Conservation (phyloP, 2,113 vertebrate genomes). For the Apistogramma diplotaenia region DNA sequence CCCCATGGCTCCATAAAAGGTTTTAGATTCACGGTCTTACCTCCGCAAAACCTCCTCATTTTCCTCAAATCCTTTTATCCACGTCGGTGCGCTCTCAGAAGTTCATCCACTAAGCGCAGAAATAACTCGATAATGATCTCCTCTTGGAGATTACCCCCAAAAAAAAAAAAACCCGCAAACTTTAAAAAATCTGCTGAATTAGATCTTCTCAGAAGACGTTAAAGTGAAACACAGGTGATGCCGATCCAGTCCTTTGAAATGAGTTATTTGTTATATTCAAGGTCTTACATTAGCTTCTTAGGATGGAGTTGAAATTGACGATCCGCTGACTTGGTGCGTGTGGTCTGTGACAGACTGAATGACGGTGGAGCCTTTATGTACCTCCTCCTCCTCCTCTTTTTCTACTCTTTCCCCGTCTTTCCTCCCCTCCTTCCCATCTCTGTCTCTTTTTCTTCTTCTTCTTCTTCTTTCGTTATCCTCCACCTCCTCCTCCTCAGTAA, state of each 20-base stretch:
- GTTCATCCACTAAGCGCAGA: slow-evolving; percentile 21
- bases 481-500: slow-evolving; percentile 57
- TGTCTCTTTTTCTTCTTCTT: slow-evolving; percentile 26
- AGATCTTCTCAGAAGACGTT: not conserved
- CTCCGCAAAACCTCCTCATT: slow-evolving; percentile 51
- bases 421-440: slow-evolving; percentile 35
- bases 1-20: not conserved
- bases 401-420: slow-evolving; percentile 26
- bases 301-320: slow-evolving; percentile 43
- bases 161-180: not conserved
- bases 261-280: not conserved
- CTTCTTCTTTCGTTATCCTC: slow-evolving; percentile 38
- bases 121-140: slow-evolving; percentile 7
- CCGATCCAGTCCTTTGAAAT: not conserved
- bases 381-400: slow-evolving; percentile 38
- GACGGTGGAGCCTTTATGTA: slow-evolving; percentile 77
- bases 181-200: not conserved
- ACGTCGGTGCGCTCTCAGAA: slow-evolving; percentile 15
- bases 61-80: slow-evolving; percentile 47
- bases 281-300: not conserved
- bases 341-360: slow-evolving; percentile 72
- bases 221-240: slow-evolving; percentile 25
- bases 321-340: slow-evolving; percentile 61
- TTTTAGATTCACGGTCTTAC: slow-evolving; percentile 44
- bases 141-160: not conserved